A percentile compares a stretch with the other conserved stretches of the same genome.
phyloP scores from a whole-genome alignment of 2,113 vertebrate species.

The Spilogale gracilis region DNA sequence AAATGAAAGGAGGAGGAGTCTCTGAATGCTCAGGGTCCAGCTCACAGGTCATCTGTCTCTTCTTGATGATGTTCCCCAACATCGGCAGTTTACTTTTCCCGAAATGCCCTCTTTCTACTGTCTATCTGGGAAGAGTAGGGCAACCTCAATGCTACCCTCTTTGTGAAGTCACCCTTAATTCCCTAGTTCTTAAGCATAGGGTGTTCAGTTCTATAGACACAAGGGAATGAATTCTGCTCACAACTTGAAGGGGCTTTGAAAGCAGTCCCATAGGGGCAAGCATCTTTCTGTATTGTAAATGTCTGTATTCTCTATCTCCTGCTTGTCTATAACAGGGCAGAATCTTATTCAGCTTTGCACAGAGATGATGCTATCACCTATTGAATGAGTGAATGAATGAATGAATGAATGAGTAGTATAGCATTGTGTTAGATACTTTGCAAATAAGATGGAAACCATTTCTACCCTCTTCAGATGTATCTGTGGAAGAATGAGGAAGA shows the following conservation, averaged over 20 bases:
- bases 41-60: background rate
- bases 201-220: background rate
- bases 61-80: background rate
- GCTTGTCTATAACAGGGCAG: background rate
- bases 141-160: background rate
- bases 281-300: background rate
- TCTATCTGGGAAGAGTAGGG: background rate
- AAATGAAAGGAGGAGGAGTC: background rate
- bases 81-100: background rate
- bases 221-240: background rate
- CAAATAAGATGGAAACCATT: background rate
- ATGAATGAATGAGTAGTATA: background rate
- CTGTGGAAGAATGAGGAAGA: conserved; percentile 1
- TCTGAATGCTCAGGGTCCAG: background rate
- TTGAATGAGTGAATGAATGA: background rate
- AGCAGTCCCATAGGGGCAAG: background rate
- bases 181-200: background rate
- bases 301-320: background rate
- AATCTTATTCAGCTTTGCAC: background rate
- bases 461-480: background rate
- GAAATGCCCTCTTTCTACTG: background rate
- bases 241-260: background rate
- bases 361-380: background rate
- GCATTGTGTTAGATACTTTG: background rate
- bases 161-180: background rate